Evolutionary conservation across 2,113 vertebrate genomes (phyloP), one percentile per base, ranked within the genome.

Genomic region (Protomyctophum bolini): DNA sequence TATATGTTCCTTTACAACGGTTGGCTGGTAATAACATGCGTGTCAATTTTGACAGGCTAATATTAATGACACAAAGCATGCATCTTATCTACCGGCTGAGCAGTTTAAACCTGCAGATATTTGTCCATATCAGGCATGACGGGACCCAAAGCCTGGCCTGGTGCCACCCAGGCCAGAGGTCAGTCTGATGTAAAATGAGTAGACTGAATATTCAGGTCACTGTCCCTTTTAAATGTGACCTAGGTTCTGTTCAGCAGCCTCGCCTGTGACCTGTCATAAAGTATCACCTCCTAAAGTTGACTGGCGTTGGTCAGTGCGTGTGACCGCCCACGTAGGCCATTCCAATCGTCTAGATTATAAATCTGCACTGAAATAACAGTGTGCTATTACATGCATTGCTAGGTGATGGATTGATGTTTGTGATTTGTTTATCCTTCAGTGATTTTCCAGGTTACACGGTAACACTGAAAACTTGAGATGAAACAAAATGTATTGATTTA

Each of bases 161-260:
- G n/a, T 12, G 2, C 62, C 6, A 21, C 47, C 47, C 10, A 8
- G 75, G 54, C 82, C 73, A 76, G 10, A 79, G 80, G 50, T 52
- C 52, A 45, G 12, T 46, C 58, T 68, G 59, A 49, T 80, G 75
- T 74, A 83, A 83, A 65, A 72, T 8, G 74, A 80, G 64, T 68
- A 50, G 46, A 0, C 41, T 7, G 67, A 68, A 51, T 59, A 75
- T 81, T 83, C 73, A 79, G 68, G 54, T 74, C 59, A 57, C 75
- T 80, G 84, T 86, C 71, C 45, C 64, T 69, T 84, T 77, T 50
- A 81, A 70, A 77, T 67, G 33, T 56, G 65, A 72, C 61, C 58
- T 10, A 7, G 49, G 74, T 68, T 48, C 68, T 54, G 50, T 58
- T 76, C 74, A 21, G 70, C 33, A 41, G 33, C 33, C 21, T 21